Base-by-base conservation (phyloP, 2,113 vertebrate species). In the Lipophrys pholis region DNA sequence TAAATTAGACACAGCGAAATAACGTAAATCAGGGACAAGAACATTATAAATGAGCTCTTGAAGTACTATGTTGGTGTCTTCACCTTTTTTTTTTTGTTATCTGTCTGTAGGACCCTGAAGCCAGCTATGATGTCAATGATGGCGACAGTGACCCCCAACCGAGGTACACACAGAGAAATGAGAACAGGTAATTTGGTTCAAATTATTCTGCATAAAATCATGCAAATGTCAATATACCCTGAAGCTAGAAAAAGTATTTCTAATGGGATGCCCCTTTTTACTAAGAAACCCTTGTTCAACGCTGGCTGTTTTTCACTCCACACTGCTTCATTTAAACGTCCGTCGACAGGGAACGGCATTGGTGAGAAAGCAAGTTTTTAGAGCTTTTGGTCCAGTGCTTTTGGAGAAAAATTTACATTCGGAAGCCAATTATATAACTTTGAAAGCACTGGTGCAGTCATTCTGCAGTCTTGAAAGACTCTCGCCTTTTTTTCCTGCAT, bases 91-190 rank as follows among this genome's bases (percentile, higher is more conserved):
- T 30, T 3, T 73, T 35, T 90, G 21, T n/a, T 64, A n/a, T n/a
- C n/a, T n/a, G n/a, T 30, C 39, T 15, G n/a, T 50, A 95, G 98
- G 98, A 99, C 67, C 95, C 96, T 0, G 95, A 93, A 8, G 97
- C 98, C 10, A 99, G 98, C 87, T 99, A 97, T 43, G 98, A 99
- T 1, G 97, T 99, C 73, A 99, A 99, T 1, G 97, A 98, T 84
- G 95, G 97, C 85, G 98, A 99, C 77, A 84, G 95, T 0, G 98
- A 99, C 87, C 98, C 98, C 0, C 97, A 99, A 83, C 97, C 98
- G 0, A 95, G 97, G 82, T 99, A 99, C 91, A 99, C 98, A 0
- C 96, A 99, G 89, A 94, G 97, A 89, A 99, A 99, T 0, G 98
- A 99, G 88, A 99, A 99, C 88, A 95, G 97, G 98, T 99, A 84